Evolutionary conservation across 92 coral and sea anemone genomes (phyloP), one percentile per base, ranked within the genome.

Genomic region (Meandrina meandrites): DNA sequence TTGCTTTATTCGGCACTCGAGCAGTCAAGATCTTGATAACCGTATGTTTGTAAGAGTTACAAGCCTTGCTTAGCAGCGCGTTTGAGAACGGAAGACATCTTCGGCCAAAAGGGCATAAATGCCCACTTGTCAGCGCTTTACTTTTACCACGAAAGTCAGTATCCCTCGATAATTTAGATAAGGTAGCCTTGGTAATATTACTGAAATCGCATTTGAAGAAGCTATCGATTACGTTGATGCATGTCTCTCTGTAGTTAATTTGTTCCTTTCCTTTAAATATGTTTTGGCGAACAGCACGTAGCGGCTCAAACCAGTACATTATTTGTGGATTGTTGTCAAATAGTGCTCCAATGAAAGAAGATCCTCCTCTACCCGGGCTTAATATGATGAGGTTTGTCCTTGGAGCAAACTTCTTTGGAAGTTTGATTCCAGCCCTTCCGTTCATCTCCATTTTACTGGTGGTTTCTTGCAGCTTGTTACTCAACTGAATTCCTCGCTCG

Each of bases 321-420:
- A 91, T 83, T 5, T 88, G n/a, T 2, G 89, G 91, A 64, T 73
- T 75, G n/a, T 54, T 81, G 64, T 91, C 83, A 53, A 87, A 91
- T 54, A 91, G 79, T 45, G 79, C 82, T 31, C 93, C 93, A 28
- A 91, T 45, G 79, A 91, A 91, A 11, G 93, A 87, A 34, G 93
- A 91, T n/a, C n/a, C n/a, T n/a, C n/a, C n/a, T n/a, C n/a, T n/a
- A n/a, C n/a, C n/a, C n/a, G n/a, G n/a, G n/a, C 1, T 91, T 89
- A 19, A 91, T 81, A 15, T 91, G 42, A 87, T 62, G 56, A 90
- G 28, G 72, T 90, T 90, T 75, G 40, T 47, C 16, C 79, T 42
- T 24, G 31, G 24, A 10, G 57, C 34, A 24, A 47, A 14, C 50
- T 14, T 37, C 30, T 76, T 17, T 42, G 60, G 57, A 21, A 1